phyloP scores from a whole-genome alignment of 2,888 invertebrate genomes.

The Campoletis raptor region DNA sequence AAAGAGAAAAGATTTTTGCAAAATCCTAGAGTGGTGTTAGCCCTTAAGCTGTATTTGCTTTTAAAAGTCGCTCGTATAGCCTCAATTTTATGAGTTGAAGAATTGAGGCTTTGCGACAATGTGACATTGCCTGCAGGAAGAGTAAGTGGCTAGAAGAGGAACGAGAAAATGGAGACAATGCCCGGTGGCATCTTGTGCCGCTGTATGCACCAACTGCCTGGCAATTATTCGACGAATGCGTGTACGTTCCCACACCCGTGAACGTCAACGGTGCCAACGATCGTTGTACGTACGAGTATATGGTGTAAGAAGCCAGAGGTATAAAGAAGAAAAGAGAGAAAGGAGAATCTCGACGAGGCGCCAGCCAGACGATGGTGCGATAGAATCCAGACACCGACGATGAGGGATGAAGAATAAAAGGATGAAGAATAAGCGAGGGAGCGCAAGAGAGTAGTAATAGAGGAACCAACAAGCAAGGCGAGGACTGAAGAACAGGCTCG shows the following conservation, averaged over 20 bases:
- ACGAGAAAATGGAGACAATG: slow-evolving; percentile 74
- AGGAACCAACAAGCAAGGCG: slow-evolving; percentile 65
- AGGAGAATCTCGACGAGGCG: slow-evolving; percentile 60
- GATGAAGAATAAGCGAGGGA: slow-evolving; percentile 46
- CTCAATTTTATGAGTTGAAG: neutral
- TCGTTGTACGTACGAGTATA: slow-evolving; percentile 33
- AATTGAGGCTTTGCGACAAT: neutral
- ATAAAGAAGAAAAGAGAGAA: slow-evolving; percentile 14
- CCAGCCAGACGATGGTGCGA: slow-evolving; percentile 60
- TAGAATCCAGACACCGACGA: slow-evolving; percentile 55
- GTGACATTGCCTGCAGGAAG: slow-evolving; percentile 11
- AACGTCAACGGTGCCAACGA: slow-evolving; percentile 59
- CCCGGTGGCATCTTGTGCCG: slow-evolving; percentile 59
- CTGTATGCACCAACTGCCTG: slow-evolving; percentile 50
- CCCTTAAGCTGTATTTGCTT: neutral
- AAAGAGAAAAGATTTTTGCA: no score
- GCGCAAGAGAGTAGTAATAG: slow-evolving; percentile 48
- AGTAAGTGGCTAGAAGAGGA: slow-evolving; percentile 25
- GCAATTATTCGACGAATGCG: slow-evolving; percentile 81
- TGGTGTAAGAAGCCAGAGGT: slow-evolving; percentile 19
- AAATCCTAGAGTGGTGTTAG: no score
- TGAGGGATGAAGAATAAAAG: slow-evolving; percentile 64
- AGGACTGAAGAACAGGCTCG: slow-evolving; percentile 69
- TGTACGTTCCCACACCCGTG: slow-evolving; percentile 72
- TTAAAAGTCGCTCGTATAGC: slow-evolving; percentile 1